Conservation (phyloP, 2,797 vertebrate species). For the Zonotrichia albicollis region DNA sequence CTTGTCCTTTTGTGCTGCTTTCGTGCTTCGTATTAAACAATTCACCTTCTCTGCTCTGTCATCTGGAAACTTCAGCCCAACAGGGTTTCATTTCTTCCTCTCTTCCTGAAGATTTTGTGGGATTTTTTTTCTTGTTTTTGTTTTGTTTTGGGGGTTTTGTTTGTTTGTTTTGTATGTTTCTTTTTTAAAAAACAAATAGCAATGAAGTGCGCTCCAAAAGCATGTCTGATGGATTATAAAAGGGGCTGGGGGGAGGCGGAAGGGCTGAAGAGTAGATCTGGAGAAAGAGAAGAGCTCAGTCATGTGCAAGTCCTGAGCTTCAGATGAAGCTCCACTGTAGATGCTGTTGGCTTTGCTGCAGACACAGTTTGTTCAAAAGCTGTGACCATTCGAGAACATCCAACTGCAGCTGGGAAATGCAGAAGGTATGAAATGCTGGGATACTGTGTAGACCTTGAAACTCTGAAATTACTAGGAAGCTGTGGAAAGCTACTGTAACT, state of each 20-base stretch:
- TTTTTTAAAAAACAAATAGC: neutral
- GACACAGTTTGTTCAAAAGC: constrained; percentile 66
- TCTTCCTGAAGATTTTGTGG: constrained; percentile 57
- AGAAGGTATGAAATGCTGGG: constrained; percentile 54
- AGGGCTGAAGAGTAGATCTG: constrained; percentile 38
- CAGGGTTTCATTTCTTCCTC: constrained; percentile 57
- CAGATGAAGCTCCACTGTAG: constrained; percentile 72
- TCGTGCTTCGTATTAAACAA: constrained; percentile 61
- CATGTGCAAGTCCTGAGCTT: constrained; percentile 70
- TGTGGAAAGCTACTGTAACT: constrained; percentile 52
- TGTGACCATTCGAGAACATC: constrained; percentile 69
- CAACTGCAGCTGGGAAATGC: constrained; percentile 54
- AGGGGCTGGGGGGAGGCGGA: constrained; percentile 18
- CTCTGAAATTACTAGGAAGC: constrained; percentile 67
- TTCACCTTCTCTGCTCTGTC: constrained; percentile 71
- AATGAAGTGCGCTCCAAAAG: constrained; percentile 51
- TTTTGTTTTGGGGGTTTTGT: neutral
- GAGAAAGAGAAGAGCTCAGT: constrained; percentile 67
- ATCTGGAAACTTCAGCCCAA: constrained; percentile 66
- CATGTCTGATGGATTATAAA: constrained; percentile 27
- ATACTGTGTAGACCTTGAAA: constrained; percentile 64
- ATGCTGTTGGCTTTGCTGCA: constrained; percentile 60
- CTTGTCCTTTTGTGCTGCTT: constrained; percentile 70
- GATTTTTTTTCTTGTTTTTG: neutral
- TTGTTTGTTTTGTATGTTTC: neutral